A percentile compares a stretch with the other conserved stretches of the same genome.
phyloP scores from a whole-genome alignment of 2,888 invertebrate species.

The Zhengitettix transpicula region DNA sequence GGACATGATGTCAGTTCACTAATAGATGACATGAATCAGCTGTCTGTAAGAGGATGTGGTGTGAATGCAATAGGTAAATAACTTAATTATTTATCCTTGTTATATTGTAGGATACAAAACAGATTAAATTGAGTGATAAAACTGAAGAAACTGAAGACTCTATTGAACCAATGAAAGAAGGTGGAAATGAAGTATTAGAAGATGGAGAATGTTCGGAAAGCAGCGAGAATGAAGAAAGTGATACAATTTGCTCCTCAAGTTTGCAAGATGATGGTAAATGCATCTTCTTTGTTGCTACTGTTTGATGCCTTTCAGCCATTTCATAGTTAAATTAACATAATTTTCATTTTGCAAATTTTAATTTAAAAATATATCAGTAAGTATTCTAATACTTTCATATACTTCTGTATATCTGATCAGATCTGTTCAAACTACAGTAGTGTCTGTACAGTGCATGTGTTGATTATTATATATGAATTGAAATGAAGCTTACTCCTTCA shows the following conservation, averaged over 20 bases:
- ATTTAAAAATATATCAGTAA: too few species aligned
- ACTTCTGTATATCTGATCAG: too few species aligned
- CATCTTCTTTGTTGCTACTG: too few species aligned
- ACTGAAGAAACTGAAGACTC: background rate
- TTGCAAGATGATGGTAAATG: background rate
- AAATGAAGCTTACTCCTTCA: too few species aligned
- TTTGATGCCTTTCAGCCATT: too few species aligned
- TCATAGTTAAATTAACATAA: too few species aligned
- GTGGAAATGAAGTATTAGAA: constrained; percentile 5
- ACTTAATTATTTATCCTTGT: constrained; percentile 8
- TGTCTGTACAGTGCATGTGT: too few species aligned
- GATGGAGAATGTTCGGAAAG: constrained; percentile 17
- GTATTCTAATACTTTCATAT: too few species aligned
- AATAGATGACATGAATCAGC: constrained; percentile 23
- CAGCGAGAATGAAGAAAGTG: constrained; percentile 32
- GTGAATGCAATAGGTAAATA: constrained; percentile 34
- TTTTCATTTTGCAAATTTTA: too few species aligned
- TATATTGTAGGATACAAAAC: constrained; percentile 14
- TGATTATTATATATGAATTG: too few species aligned
- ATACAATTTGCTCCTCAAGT: background rate
- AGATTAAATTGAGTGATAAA: constrained; percentile 8
- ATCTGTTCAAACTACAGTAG: too few species aligned
- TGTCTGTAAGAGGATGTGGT: constrained; percentile 33
- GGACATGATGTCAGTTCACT: constrained; percentile 21
- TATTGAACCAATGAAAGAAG: background rate